These are phyloP conservation scores for Hartigia nigra DNA, from an alignment of 2,888 invertebrate species.

Conservation along the genomic window DNA sequence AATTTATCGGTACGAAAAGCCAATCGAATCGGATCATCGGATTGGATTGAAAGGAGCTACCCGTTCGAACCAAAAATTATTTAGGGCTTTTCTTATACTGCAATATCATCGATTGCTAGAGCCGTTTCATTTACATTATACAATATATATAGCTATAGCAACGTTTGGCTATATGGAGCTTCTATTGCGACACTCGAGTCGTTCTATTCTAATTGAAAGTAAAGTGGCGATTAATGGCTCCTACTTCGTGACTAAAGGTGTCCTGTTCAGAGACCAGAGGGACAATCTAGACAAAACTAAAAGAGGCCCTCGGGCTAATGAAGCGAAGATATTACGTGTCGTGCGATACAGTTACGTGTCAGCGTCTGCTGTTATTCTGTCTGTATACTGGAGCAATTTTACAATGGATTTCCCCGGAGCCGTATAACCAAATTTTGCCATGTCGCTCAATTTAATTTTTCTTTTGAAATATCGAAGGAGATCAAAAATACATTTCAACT, in stretches of 20 bases:
- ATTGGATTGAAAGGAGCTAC: neutral
- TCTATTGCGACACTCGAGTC: neutral
- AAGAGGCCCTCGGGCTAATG: neutral
- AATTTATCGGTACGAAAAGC: neutral
- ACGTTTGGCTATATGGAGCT: neutral
- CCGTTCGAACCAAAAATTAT: neutral
- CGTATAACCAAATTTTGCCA: neutral
- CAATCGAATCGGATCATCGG: neutral
- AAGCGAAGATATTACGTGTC: neutral
- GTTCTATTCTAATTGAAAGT: conserved; percentile 3
- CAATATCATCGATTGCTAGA: neutral
- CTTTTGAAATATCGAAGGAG: neutral
- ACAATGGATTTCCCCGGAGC: neutral
- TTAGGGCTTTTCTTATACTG: neutral
- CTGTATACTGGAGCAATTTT: neutral
- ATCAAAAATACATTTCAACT: neutral
- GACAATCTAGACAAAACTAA: neutral
- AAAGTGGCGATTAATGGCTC: conserved; percentile 3
- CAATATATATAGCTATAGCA: neutral
- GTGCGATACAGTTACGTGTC: neutral
- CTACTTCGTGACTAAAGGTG: neutral
- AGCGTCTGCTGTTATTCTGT: neutral
- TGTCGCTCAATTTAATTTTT: neutral
- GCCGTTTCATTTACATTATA: neutral
- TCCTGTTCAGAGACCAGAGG: neutral